phyloP scores from a whole-genome alignment of 2,797 vertebrate genomes.

The Falco berigora region DNA sequence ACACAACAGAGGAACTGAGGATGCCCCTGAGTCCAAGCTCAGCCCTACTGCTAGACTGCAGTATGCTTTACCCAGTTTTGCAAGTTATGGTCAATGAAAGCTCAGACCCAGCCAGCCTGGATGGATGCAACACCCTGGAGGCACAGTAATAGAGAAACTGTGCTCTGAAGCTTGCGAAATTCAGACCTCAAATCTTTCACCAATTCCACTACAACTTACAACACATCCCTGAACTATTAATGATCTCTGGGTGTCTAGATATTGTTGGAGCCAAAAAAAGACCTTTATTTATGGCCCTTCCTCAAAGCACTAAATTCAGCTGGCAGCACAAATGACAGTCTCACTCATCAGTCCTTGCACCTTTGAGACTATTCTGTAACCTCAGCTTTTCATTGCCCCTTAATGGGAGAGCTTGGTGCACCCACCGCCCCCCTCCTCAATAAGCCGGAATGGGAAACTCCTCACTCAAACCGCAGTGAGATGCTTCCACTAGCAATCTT shows the following conservation, averaged over 20 bases:
- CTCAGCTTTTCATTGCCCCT: background rate
- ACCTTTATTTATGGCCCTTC: background rate
- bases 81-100: background rate
- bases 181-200: background rate
- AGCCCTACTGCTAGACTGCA: background rate
- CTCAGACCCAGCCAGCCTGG: background rate
- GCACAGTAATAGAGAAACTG: background rate
- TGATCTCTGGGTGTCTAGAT: background rate
- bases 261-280: background rate
- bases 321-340: background rate
- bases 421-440: too few species aligned
- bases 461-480: background rate
- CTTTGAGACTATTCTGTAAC: background rate
- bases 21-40: background rate
- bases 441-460: background rate
- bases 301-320: background rate
- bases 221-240: background rate
- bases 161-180: background rate
- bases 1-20: fast-evolving
- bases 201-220: background rate
- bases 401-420: background rate
- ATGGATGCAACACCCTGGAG: background rate
- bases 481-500: background rate
- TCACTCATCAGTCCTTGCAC: background rate
- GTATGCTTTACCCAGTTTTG: background rate